Evolutionary conservation across 2,113 vertebrate genomes (phyloP), one percentile per base, ranked within the genome.

Genomic region (Mastomys natalensis): DNA sequence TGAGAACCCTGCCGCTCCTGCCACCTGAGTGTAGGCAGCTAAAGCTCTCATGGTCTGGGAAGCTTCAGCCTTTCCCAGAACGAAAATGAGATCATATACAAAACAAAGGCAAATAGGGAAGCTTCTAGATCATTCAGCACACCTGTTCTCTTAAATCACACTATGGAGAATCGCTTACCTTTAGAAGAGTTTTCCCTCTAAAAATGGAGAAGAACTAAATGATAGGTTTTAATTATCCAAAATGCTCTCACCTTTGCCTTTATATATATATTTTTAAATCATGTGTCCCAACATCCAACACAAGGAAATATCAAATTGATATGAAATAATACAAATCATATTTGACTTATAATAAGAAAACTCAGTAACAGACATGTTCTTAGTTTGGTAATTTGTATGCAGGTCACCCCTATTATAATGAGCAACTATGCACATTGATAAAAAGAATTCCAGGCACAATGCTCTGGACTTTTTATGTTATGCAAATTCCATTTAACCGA

Each of bases 81-180:
- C 37, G 66, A 95, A 88, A 60, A 97, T 98, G 15, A 91, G 85
- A 17, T 21, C 91, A 64, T 92, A 3, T 64, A 95, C 60, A 91
- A 95, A 87, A 40, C 90, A 87, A 95, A 92, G 72, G 88, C 62
- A 95, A 93, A 95, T 70, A 95, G 78, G 73, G 97, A 97, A 94
- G 93, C 80, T 96, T 72, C 53, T 13, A 81, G 93, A 72, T 89
- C 40, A 91, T 87, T 84, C 91, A 89, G 81, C 37, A 93, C 24
- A 51, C 0, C 3, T 7, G 90, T 43, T 66, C 94, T 60, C 86
- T 95, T 94, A 92, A 96, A 96, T 89, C 48, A 89, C 0, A 0
- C 19, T 45, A 68, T 43, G 72, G 91, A 95, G 95, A 95, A 97
- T 95, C 31, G 93, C 94, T 95, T 96, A 55, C 72, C 93, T 95